A percentile compares a stretch with the other conserved stretches of the same genome.
phyloP scores from a whole-genome alignment of 2,888 invertebrate genomes.

The Masnerella sp. region DNA sequence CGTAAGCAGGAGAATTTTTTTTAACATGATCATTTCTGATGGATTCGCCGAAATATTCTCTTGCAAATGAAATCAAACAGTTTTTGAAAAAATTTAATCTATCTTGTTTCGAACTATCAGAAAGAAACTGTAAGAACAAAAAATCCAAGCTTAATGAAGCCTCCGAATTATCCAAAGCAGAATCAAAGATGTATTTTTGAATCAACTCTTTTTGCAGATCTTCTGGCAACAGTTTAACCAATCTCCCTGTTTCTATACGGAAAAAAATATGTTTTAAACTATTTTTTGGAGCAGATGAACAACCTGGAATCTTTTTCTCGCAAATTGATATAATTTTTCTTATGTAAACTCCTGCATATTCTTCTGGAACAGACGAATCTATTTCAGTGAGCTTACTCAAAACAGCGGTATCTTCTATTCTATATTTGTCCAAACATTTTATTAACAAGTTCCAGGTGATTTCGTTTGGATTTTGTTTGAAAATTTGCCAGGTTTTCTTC shows the following conservation, averaged over 20 bases:
- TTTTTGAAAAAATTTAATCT: background rate
- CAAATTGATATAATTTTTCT: background rate
- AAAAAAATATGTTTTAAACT: background rate
- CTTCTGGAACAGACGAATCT: background rate
- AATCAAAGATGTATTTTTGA: slow-evolving; percentile 59
- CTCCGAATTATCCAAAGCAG: background rate
- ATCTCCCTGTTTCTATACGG: background rate
- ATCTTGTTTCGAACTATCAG: background rate
- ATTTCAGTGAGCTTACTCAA: background rate
- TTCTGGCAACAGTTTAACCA: slow-evolving; percentile 53
- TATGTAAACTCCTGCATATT: too few species aligned
- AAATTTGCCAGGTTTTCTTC: background rate
- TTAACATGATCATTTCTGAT: background rate
- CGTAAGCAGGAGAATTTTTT: background rate
- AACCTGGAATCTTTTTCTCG: slow-evolving; percentile 21
- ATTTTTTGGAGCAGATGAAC: background rate
- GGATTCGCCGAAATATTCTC: background rate
- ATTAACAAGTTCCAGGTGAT: background rate
- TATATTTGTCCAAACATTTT: background rate
- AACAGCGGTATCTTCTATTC: background rate
- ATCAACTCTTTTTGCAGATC: slow-evolving; percentile 63
- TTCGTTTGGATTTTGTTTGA: background rate
- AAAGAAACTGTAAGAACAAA: background rate
- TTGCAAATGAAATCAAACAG: background rate
- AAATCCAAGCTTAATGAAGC: background rate